Evolutionary conservation across 1,140 invertebrate species (phyloP).

Genomic region (Zaprionus camerounensis): DNA sequence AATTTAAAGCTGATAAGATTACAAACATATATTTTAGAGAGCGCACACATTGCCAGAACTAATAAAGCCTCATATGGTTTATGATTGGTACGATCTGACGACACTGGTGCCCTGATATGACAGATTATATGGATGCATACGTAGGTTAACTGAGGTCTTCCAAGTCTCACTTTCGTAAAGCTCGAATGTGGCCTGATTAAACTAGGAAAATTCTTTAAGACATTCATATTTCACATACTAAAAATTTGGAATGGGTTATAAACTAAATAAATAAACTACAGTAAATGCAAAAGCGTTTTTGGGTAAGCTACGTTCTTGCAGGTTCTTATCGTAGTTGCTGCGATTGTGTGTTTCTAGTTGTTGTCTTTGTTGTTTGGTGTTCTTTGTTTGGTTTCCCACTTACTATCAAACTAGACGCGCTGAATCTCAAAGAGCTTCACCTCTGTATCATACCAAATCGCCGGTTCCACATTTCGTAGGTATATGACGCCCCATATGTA

Average conservation of each 20-base stretch:
- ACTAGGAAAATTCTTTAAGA: conserved; percentile 30
- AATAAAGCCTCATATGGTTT: conserved; percentile 35
- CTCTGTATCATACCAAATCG: conserved; percentile 99
- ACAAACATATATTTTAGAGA: conserved; percentile 5
- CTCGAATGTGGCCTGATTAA: background rate
- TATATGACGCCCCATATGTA: conserved; percentile 99
- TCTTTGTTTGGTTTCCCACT: conserved; percentile 71
- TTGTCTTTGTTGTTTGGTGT: conserved; percentile 47
- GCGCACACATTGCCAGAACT: conserved; percentile 5
- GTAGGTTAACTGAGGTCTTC: background rate
- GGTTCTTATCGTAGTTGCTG: conserved; percentile 33
- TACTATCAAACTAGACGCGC: conserved; percentile 88
- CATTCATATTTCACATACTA: conserved; percentile 38
- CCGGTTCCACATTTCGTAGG: conserved; percentile 98
- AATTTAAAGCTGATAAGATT: conserved; percentile 9
- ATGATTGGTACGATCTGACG: conserved; percentile 16
- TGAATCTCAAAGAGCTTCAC: conserved; percentile 99
- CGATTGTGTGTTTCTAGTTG: conserved; percentile 63
- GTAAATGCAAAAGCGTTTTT: conserved; percentile 87
- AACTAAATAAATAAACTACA: conserved; percentile 84
- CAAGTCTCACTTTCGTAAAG: too few relatives aligned
- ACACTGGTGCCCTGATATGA: conserved; percentile 8
- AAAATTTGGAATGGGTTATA: conserved; percentile 58
- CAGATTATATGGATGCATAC: background rate
- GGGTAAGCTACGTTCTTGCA: conserved; percentile 75